Evolutionary conservation across 2,888 invertebrate species (phyloP), one percentile per base, ranked within the genome.

Genomic region (Allacma fusca): DNA sequence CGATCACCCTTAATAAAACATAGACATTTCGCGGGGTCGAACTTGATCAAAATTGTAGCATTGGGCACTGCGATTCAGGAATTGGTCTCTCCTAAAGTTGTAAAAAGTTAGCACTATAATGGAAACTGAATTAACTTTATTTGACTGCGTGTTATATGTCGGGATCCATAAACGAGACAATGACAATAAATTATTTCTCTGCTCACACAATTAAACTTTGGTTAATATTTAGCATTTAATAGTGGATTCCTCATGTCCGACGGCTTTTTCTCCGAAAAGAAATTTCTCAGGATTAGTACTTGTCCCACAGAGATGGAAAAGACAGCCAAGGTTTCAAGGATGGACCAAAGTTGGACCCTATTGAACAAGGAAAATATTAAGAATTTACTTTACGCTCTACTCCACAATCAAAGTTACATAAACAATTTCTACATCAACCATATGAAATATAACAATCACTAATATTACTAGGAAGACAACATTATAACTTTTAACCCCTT

Each of bases 311-410:
- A 93, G 69, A 96, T 94, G 77, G 93, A 86, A 21, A 98, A 88
- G 82, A 99, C 92, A 50, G 94, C 92, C 2, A 92, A 85, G 16
- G 97, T 94, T 87, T 98, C 97, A 83, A 94, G 90, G 64, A 95
- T 88, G 0, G 98, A 96, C 97, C 98, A 99, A 89, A 92, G 91
- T 86, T 95, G 90, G 12, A 99, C 98, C 84, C 95, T 83, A 29
- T 40, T 76, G 65, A 68, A 70, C 40, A 40, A 62, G 2, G 24
- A 62, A 68, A 23, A 29, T 21, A 0, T 23, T 34, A 43, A n/a
- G 7, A 29, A 26, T 13, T n/a, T n/a, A n/a, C n/a, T n/a, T n/a
- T n/a, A n/a, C n/a, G n/a, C n/a, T n/a, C n/a, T n/a, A n/a, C n/a
- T n/a, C n/a, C n/a, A n/a, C n/a, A n/a, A n/a, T n/a, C n/a, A n/a